phyloP scores from a whole-genome alignment of 2,888 invertebrate genomes.

The Ichneumoninae sp. region DNA sequence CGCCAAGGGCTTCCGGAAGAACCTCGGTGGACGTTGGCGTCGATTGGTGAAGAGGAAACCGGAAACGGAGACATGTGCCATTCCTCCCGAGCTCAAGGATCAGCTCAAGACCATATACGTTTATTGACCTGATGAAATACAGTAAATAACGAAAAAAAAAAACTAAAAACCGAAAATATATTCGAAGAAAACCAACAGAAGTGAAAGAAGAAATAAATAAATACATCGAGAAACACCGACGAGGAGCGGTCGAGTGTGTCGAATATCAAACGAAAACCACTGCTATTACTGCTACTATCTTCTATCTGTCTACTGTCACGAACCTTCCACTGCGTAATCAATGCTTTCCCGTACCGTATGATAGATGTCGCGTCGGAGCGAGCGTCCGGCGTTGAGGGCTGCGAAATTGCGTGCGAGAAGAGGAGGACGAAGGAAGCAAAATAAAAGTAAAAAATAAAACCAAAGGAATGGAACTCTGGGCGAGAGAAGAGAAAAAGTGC shows the following conservation, averaged over 20 bases:
- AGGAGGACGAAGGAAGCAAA: constrained; percentile 31
- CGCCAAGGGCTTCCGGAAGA: constrained; percentile 92
- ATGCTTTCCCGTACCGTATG: constrained; percentile 77
- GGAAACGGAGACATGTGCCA: constrained; percentile 92
- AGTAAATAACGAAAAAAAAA: background rate
- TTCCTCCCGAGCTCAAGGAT: constrained; percentile 94
- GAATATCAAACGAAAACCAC: constrained; percentile 5
- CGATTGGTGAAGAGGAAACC: constrained; percentile 94
- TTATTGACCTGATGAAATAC: constrained; percentile 86
- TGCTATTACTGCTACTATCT: constrained; percentile 9
- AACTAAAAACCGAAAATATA: background rate
- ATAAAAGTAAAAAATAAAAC: constrained; percentile 35
- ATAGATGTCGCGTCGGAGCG: constrained; percentile 70
- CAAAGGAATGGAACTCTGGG: constrained; percentile 26
- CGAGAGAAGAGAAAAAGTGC: constrained; percentile 36
- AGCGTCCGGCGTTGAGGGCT: constrained; percentile 34
- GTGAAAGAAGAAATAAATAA: background rate
- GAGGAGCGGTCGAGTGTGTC: constrained; percentile 18
- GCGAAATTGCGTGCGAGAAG: constrained; percentile 56
- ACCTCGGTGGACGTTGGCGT: constrained; percentile 94
- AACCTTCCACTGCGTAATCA: constrained; percentile 76
- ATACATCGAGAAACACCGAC: background rate
- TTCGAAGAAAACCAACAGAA: background rate
- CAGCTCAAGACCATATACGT: constrained; percentile 96
- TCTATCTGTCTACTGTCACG: constrained; percentile 48